phyloP scores from a whole-genome alignment of 2,113 vertebrate species.

The Serilophus lunatus region DNA sequence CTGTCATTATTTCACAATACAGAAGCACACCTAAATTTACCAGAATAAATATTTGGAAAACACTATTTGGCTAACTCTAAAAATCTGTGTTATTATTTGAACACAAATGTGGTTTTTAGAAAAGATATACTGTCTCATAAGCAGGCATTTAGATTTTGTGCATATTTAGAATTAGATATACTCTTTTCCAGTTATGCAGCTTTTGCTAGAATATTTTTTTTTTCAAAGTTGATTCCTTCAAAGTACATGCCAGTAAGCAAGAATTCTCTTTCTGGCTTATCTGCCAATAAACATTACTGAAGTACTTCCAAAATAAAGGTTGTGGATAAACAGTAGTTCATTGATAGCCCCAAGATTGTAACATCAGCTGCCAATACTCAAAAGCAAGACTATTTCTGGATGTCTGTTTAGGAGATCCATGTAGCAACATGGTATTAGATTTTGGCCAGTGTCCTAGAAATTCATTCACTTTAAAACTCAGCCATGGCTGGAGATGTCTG shows the following conservation, averaged over 20 bases:
- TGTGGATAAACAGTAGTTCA: background rate
- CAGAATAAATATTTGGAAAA: background rate
- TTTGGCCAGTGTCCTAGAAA: background rate
- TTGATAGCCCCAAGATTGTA: background rate
- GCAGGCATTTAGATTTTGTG: background rate
- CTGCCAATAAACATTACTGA: background rate
- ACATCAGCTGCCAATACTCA: background rate
- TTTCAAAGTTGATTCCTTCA: background rate
- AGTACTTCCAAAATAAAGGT: constrained; percentile 5
- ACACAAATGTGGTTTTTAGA: background rate
- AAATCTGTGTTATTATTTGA: background rate
- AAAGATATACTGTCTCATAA: background rate
- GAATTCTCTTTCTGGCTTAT: constrained; percentile 2
- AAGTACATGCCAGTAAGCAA: background rate
- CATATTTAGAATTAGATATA: background rate
- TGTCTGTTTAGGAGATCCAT: background rate
- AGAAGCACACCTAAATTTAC: background rate
- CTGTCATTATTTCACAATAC: background rate
- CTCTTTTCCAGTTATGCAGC: background rate
- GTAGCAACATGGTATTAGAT: background rate
- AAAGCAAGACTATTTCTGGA: background rate
- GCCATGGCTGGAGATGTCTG: accelerated
- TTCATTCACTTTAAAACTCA: background rate
- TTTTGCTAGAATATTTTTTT: background rate
- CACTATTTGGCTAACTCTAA: background rate